These are phyloP conservation scores for Cheilosia soror DNA, from an alignment of 2,888 invertebrate species.

Conservation along the genomic window DNA sequence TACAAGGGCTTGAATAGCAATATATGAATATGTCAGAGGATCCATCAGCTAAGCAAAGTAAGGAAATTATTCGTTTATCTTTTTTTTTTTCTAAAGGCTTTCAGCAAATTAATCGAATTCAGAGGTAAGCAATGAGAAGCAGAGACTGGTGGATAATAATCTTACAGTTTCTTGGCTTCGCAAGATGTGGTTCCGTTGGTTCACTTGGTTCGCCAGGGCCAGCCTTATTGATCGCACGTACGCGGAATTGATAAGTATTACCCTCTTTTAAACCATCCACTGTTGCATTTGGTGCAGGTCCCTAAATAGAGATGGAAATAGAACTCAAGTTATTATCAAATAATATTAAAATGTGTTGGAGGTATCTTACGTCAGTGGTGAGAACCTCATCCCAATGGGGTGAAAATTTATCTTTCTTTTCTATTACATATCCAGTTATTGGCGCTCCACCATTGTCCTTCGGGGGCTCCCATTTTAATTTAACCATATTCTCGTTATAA, in stretches of 20 bases:
- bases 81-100: background rate
- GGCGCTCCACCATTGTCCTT: conserved; percentile 98
- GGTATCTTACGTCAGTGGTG: conserved; percentile 86
- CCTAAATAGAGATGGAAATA: conserved; percentile 83
- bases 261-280: conserved; percentile 95
- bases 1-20: background rate
- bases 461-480: conserved; percentile 97
- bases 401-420: conserved; percentile 94
- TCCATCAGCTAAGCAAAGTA: background rate
- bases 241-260: conserved; percentile 97
- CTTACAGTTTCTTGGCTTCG: conserved; percentile 94
- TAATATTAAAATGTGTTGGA: background rate
- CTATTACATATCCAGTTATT: conserved; percentile 97
- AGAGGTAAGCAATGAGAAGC: conserved; percentile 3
- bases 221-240: conserved; percentile 96
- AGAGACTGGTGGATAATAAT: conserved; percentile 75
- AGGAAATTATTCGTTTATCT: background rate
- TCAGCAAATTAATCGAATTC: background rate
- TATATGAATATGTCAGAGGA: background rate
- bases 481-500: conserved; percentile 95
- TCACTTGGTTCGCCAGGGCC: conserved; percentile 96
- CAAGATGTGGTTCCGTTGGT: conserved; percentile 92
- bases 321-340: background rate
- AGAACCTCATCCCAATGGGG: conserved; percentile 94
- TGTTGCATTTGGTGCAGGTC: conserved; percentile 91